Base-by-base conservation (phyloP, 2,113 vertebrate species). In the Peromyscus leucopus region DNA sequence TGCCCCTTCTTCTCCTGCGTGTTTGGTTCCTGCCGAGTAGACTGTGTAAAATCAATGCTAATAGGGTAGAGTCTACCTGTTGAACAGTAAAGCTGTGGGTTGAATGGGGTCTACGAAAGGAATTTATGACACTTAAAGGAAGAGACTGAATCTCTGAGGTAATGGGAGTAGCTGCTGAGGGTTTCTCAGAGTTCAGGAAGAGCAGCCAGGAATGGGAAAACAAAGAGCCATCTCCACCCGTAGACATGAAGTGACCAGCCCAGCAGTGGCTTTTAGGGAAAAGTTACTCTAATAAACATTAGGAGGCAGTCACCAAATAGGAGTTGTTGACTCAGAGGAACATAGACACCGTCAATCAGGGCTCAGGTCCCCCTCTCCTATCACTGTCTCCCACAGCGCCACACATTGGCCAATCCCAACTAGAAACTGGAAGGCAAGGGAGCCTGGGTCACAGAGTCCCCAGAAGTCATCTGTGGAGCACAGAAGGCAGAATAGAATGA, bases 331-430 rank as follows among this genome's bases (percentile, higher is more conserved):
- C 39, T 84, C 61, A 59, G 46, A 82, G 36, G 7, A 33, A 17
- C 13, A 74, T 0, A 28, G n/a, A 4, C 36, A 28, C 55, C 22
- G 16, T 69, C 12, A 16, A 0, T 26, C 5, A 5, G 13, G 19
- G 42, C 24, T 48, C 13, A 46, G 33, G 17, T 5, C 5, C 3
- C 4, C 12, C 51, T 51, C 33, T 87, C 31, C 33, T 91, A 0
- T 72, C 19, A 57, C n/a, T 33, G 39, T 1, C n/a, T 28, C 95
- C 65, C 11, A 65, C 31, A 28, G 16, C 24, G 31, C 31, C 72
- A 90, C 85, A 26, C 1, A 5, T 6, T 51, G n/a, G 31, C 42
- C 24, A 75, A 7, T 87, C 46, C 22, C 61, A 90, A 24, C 4
- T 36, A 67, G 61, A 67, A 84, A n/a, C 31, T 83, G n/a, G 63